These are phyloP conservation scores for Chionis minor DNA, from an alignment of 2,113 vertebrate genomes.

Conservation along the genomic window DNA sequence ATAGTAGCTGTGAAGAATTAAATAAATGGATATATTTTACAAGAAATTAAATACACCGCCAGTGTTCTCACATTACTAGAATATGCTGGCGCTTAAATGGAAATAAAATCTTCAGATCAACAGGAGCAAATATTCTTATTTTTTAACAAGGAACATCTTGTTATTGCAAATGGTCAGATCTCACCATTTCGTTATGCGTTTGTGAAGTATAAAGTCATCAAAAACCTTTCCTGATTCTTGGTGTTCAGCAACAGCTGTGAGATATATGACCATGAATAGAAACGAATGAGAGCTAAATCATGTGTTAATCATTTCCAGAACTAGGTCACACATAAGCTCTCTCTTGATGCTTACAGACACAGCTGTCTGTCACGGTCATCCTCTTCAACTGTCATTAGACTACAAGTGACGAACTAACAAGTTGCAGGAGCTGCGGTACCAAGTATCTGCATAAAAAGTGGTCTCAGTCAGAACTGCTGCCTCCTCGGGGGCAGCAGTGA, in stretches of 20 bases:
- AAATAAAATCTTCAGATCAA: not conserved
- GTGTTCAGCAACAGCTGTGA: conserved; percentile 27
- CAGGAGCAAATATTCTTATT: not conserved
- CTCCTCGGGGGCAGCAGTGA: not conserved
- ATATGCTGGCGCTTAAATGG: not conserved
- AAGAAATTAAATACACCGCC: not conserved
- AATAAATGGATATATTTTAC: not conserved
- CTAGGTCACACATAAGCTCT: conserved; percentile 53
- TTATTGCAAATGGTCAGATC: not conserved
- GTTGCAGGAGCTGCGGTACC: not conserved
- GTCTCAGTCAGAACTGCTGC: not conserved
- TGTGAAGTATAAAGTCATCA: not conserved
- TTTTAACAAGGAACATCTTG: not conserved
- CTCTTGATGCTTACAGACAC: conserved; percentile 36
- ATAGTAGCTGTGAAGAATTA: not conserved
- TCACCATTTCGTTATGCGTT: not conserved
- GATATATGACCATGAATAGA: conserved; percentile 34
- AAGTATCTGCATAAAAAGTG: not conserved
- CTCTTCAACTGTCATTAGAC: not conserved
- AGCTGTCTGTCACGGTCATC: conserved; percentile 44
- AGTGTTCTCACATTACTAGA: not conserved
- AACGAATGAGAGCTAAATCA: conserved; percentile 58
- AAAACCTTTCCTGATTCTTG: conserved; percentile 16
- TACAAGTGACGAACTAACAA: conserved; percentile 6
- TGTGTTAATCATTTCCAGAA: conserved; percentile 63